Evolutionary conservation across 2,113 vertebrate genomes (phyloP).

Genomic region (Silurus meridionalis): DNA sequence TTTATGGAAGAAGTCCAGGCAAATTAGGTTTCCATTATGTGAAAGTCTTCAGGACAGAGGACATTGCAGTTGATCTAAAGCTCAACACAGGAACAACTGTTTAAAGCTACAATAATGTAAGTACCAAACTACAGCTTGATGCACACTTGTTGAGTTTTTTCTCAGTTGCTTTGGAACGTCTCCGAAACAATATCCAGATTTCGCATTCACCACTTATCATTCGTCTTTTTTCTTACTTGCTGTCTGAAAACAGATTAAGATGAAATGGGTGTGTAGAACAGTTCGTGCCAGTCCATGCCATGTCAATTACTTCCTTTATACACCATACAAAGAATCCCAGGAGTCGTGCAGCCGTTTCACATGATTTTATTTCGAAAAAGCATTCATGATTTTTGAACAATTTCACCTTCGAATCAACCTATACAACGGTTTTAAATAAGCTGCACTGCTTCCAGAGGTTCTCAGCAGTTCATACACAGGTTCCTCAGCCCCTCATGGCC

Average conservation of each 20-base stretch:
- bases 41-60: too few species aligned
- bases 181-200: too few species aligned
- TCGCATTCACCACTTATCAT: not conserved
- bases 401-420: not conserved
- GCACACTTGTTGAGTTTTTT: not conserved
- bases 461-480: not conserved
- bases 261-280: not conserved
- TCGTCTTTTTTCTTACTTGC: not conserved
- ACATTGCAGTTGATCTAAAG: not conserved
- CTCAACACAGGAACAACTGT: not conserved
- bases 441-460: not conserved
- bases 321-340: not conserved
- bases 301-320: not conserved
- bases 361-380: conserved; percentile 40
- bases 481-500: not conserved
- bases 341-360: conserved; percentile 5
- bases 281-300: not conserved
- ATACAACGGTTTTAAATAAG: conserved; percentile 5
- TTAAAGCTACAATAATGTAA: not conserved
- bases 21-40: not conserved
- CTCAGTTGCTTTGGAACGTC: too few species aligned
- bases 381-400: conserved; percentile 12
- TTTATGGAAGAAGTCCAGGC: not conserved
- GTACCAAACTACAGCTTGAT: not conserved
- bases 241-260: not conserved